Evolutionary conservation across 2,888 invertebrate genomes (phyloP).

Genomic region (Seladonia tumulorum): DNA sequence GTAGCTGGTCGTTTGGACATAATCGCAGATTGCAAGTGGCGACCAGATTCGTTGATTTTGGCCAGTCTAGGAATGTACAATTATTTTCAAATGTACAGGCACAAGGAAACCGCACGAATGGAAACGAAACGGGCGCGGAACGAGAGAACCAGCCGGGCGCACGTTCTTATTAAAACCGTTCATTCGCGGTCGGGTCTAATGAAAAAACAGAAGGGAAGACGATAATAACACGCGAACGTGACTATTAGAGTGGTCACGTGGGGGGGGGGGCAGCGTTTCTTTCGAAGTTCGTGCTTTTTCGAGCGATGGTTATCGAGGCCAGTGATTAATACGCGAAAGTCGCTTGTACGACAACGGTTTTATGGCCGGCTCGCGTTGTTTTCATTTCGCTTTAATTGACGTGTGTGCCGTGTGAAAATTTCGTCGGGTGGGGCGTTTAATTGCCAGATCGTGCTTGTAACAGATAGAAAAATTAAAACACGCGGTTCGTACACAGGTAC

Average conservation of each 20-base stretch:
- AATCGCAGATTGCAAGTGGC: background rate
- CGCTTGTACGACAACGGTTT: slow-evolving; percentile 42
- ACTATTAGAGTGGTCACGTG: slow-evolving; percentile 36
- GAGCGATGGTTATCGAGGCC: slow-evolving; percentile 42
- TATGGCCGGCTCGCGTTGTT: background rate
- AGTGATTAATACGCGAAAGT: slow-evolving; percentile 52
- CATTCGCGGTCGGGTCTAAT: slow-evolving; percentile 9
- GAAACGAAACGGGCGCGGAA: background rate
- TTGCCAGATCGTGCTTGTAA: background rate
- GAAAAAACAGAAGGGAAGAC: slow-evolving; percentile 7
- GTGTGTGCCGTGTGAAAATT: slow-evolving; percentile 8
- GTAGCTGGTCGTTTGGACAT: background rate
- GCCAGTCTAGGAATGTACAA: background rate
- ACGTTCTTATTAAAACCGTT: background rate
- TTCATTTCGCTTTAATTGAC: background rate
- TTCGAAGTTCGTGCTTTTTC: slow-evolving; percentile 40
- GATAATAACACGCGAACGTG: slow-evolving; percentile 43
- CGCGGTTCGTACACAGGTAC: background rate
- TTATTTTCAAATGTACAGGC: background rate
- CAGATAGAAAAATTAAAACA: slow-evolving; percentile 42
- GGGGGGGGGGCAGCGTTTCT: slow-evolving; percentile 44
- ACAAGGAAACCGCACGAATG: too few species aligned
- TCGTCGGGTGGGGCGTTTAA: background rate
- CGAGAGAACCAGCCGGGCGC: background rate
- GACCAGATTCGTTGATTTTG: background rate